Conservation (phyloP, 1,140 invertebrate genomes). For the Andrena cerasifolii region DNA sequence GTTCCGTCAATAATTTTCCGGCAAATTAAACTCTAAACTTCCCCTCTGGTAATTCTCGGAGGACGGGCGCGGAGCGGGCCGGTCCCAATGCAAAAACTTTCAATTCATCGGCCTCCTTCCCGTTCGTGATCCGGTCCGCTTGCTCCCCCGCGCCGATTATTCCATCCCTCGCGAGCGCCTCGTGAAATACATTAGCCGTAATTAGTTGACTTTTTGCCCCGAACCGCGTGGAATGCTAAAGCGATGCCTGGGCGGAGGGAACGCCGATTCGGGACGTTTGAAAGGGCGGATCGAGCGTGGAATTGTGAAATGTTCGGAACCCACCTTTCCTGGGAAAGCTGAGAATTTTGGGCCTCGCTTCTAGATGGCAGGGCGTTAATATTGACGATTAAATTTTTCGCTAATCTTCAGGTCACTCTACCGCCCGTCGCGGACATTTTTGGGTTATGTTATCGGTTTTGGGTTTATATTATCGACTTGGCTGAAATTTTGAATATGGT, state of each 20-base stretch:
- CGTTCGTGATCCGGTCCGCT: constrained; percentile 13
- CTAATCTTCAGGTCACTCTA: too few relatives aligned
- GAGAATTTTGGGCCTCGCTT: too few relatives aligned
- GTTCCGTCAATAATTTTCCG: constrained; percentile 82
- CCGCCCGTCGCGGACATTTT: too few relatives aligned
- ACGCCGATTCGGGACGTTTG: neutral
- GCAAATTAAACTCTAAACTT: constrained; percentile 78
- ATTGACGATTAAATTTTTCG: too few relatives aligned
- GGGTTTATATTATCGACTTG: too few relatives aligned
- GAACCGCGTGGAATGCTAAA: neutral
- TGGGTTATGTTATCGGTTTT: too few relatives aligned
- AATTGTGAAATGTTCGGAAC: too few relatives aligned
- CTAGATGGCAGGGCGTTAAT: too few relatives aligned
- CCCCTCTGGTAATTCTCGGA: constrained; percentile 58
- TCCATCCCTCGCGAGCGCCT: neutral
- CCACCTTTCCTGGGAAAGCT: too few relatives aligned
- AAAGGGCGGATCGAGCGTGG: neutral
- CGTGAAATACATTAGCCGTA: neutral
- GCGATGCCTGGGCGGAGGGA: too few relatives aligned
- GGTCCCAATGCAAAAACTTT: constrained; percentile 55
- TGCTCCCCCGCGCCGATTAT: constrained; percentile 32
- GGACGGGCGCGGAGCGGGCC: constrained; percentile 18
- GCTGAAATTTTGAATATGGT: too few relatives aligned
- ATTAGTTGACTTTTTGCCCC: neutral
- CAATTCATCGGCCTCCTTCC: constrained; percentile 52